These are phyloP conservation scores for Dryobotodes eremita DNA, from an alignment of 2,888 invertebrate genomes.

Conservation along the genomic window DNA sequence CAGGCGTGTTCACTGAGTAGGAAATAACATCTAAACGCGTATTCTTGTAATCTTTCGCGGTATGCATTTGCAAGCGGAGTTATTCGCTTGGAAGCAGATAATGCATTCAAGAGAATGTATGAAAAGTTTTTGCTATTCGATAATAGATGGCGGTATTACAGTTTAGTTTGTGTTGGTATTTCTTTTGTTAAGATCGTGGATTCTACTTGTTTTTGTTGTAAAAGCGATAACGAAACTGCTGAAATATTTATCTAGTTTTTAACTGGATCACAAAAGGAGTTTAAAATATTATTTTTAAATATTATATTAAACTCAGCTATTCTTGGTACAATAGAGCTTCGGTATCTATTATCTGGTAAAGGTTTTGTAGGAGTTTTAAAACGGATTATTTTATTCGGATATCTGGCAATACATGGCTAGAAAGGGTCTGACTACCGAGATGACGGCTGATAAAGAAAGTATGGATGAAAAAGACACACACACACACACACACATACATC, in stretches of 20 bases:
- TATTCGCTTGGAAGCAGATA: constrained; percentile 65
- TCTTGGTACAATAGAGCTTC: background rate
- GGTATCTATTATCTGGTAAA: too few species aligned
- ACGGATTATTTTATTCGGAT: background rate
- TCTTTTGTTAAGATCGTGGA: background rate
- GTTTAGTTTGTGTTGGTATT: constrained; percentile 17
- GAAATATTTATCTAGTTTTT: background rate
- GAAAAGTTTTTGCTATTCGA: constrained; percentile 64
- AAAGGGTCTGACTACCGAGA: too few species aligned
- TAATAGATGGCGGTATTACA: constrained; percentile 67
- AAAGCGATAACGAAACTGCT: background rate
- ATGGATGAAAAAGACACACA: too few species aligned
- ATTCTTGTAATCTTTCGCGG: constrained; percentile 64
- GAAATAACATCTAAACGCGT: constrained; percentile 58
- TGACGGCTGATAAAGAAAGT: too few species aligned
- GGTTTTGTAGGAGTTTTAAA: background rate
- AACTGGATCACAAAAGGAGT: background rate
- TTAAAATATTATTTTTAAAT: background rate
- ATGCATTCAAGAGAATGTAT: constrained; percentile 44
- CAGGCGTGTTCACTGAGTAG: constrained; percentile 54
- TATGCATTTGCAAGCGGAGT: constrained; percentile 53
- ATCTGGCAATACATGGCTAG: too few species aligned
- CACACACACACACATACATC: too few species aligned
- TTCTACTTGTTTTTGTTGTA: background rate
- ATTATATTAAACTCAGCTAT: background rate